Conservation (phyloP, 2,797 vertebrate species). For the Aselliscus stoliczkanus region DNA sequence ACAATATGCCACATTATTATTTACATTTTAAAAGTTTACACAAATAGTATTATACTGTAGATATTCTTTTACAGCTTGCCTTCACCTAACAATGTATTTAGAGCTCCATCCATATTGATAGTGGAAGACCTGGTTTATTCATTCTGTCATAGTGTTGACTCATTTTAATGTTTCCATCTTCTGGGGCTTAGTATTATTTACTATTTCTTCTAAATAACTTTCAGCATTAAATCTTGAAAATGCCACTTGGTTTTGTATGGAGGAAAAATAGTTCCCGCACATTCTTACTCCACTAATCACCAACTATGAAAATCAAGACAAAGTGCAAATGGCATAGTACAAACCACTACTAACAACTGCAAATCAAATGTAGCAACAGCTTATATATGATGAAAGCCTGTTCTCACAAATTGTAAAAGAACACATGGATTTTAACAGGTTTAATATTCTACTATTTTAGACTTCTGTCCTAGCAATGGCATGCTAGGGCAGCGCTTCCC, state of each 20-base stretch:
- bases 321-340: background rate
- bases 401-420: background rate
- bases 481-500: background rate
- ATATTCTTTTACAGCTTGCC: background rate
- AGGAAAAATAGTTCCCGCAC: background rate
- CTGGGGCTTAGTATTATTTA: background rate
- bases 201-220: background rate
- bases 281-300: background rate
- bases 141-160: background rate
- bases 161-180: background rate
- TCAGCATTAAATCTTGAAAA: background rate
- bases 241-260: background rate
- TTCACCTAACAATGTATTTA: background rate
- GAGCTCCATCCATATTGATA: background rate
- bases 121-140: background rate
- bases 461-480: background rate
- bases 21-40: background rate
- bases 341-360: background rate
- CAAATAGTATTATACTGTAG: background rate
- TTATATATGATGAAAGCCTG: background rate
- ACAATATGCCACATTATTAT: background rate
- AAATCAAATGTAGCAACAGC: background rate
- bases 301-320: background rate
- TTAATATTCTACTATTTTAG: background rate
- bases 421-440: background rate